Conservation (phyloP, 2,797 vertebrate species). For the Crenuchus spilurus region DNA sequence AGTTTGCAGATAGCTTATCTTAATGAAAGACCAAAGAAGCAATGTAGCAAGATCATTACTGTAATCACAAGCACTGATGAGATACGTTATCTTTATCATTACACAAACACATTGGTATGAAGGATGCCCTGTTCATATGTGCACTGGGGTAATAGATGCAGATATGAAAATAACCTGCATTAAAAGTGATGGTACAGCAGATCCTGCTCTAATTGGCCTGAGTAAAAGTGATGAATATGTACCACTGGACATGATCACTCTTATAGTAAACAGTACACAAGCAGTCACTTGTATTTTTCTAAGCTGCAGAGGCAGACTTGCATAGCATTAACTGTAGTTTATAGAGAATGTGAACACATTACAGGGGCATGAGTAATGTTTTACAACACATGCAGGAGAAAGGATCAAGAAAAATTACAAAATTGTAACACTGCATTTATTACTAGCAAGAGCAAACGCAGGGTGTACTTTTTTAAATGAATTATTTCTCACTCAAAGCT, state of each 20-base stretch:
- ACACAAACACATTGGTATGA: slow-evolving; percentile 27
- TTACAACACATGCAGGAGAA: too few species aligned
- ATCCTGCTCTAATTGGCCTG: slow-evolving; percentile 45
- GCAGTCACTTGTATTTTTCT: not conserved
- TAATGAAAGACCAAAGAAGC: slow-evolving; percentile 44
- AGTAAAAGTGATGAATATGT: slow-evolving; percentile 47
- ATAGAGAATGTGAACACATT: not conserved
- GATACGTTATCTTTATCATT: slow-evolving; percentile 51
- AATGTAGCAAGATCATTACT: slow-evolving; percentile 45
- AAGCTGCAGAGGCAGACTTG: not conserved
- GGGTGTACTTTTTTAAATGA: too few species aligned
- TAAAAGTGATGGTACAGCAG: slow-evolving; percentile 36
- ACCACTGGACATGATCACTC: slow-evolving; percentile 32
- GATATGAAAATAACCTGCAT: slow-evolving; percentile 50
- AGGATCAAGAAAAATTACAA: too few species aligned
- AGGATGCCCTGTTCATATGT: slow-evolving; percentile 48
- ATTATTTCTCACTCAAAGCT: too few species aligned
- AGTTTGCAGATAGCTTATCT: slow-evolving; percentile 23
- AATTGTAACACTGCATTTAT: too few species aligned
- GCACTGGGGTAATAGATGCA: slow-evolving; percentile 49
- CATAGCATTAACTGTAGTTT: not conserved
- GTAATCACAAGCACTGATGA: slow-evolving; percentile 59
- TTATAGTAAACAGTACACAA: slow-evolving; percentile 21
- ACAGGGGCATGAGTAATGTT: not conserved
- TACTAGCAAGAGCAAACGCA: too few species aligned